These are phyloP conservation scores for Barnardius zonarius DNA, from an alignment of 2,113 vertebrate species.

Conservation along the genomic window DNA sequence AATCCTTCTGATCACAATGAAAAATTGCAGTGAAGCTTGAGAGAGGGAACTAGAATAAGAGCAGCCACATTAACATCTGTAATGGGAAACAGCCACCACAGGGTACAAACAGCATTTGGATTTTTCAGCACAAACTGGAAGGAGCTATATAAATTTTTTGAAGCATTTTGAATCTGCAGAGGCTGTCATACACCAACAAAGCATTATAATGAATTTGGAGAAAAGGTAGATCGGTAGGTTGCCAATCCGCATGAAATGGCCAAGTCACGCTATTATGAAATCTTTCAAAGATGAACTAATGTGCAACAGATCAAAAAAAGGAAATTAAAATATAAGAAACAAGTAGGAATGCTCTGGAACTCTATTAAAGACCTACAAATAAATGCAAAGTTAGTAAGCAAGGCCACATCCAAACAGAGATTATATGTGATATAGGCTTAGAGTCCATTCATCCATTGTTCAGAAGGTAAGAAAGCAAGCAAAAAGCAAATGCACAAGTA, in stretches of 20 bases:
- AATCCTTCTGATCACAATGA: not conserved
- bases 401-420: not conserved
- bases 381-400: not conserved
- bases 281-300: not conserved
- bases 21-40: not conserved
- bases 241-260: not conserved
- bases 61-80: not conserved
- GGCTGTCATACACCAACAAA: not conserved
- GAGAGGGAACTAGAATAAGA: not conserved
- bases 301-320: not conserved
- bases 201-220: not conserved
- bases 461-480: not conserved
- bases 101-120: not conserved
- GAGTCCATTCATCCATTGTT: not conserved
- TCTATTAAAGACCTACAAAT: not conserved
- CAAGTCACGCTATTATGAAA: not conserved
- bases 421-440: fast-evolving
- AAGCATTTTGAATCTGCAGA: not conserved
- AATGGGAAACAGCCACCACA: not conserved
- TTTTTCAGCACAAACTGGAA: not conserved
- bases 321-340: not conserved
- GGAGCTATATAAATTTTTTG: not conserved
- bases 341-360: not conserved
- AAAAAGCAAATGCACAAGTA: not conserved
- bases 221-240: not conserved